These are phyloP conservation scores for Limnephilus auricula DNA, from an alignment of 2,888 invertebrate species.

Conservation along the genomic window DNA sequence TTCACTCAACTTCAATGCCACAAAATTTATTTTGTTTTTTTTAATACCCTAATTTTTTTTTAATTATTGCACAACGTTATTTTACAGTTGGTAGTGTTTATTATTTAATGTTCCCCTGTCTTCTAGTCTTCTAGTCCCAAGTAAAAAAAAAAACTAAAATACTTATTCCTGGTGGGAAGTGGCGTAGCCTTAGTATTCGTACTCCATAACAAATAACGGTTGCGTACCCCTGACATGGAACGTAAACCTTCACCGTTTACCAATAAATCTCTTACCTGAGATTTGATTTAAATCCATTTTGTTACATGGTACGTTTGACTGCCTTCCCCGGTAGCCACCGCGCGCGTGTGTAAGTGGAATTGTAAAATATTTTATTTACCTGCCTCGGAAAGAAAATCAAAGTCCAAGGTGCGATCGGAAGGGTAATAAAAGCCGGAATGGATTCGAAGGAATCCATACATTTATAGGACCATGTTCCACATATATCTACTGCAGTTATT, in stretches of 20 bases:
- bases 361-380: slow-evolving; percentile 63
- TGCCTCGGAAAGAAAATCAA: slow-evolving; percentile 52
- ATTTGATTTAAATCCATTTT: slow-evolving; percentile 30
- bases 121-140: too few relatives aligned
- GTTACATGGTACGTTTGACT: slow-evolving; percentile 22
- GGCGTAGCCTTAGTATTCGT: too few relatives aligned
- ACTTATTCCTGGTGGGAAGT: too few relatives aligned
- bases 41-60: too few relatives aligned
- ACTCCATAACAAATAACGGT: not conserved
- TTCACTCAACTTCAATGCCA: too few relatives aligned
- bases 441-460: slow-evolving; percentile 40
- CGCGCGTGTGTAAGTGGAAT: slow-evolving; percentile 35
- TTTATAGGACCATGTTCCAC: not conserved
- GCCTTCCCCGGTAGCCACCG: slow-evolving; percentile 24
- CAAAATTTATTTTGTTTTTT: too few relatives aligned
- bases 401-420: slow-evolving; percentile 43
- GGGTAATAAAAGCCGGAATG: slow-evolving; percentile 50
- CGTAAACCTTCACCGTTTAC: not conserved
- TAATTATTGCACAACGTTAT: too few relatives aligned
- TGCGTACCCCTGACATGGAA: not conserved
- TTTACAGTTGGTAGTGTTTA: too few relatives aligned
- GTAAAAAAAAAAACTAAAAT: too few relatives aligned
- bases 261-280: slow-evolving; percentile 31
- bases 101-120: too few relatives aligned
- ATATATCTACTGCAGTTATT: not conserved